phyloP scores from a whole-genome alignment of 2,797 vertebrate genomes.

The Pantherophis alleghaniensis region DNA sequence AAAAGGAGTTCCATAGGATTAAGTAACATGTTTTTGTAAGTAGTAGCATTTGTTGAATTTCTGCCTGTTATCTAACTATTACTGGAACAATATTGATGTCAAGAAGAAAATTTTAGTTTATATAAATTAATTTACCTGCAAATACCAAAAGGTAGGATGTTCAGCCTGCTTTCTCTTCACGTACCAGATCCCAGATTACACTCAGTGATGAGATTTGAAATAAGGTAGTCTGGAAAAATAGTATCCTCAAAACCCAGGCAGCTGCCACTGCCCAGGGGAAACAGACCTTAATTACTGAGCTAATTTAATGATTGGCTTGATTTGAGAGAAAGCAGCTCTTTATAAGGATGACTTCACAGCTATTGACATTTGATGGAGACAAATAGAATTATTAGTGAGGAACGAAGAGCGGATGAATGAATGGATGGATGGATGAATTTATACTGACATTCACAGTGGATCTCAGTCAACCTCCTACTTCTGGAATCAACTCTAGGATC shows the following conservation, averaged over 20 bases:
- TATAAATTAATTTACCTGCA: background rate
- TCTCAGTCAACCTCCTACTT: background rate
- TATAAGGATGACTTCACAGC: background rate
- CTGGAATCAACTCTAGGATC: background rate
- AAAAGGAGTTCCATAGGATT: background rate
- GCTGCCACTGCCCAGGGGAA: background rate
- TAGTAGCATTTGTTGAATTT: background rate
- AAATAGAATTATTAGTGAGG: background rate
- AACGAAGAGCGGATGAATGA: background rate
- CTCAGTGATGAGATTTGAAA: background rate
- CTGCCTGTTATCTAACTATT: background rate
- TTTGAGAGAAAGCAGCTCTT: background rate
- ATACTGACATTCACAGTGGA: background rate
- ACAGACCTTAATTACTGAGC: background rate
- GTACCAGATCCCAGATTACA: background rate
- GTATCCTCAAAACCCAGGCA: background rate
- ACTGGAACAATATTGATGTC: background rate
- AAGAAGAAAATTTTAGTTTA: background rate
- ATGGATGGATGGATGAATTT: background rate
- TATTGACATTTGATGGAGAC: background rate
- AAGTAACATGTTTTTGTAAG: background rate
- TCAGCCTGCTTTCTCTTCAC: background rate
- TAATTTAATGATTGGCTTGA: constrained; percentile 14
- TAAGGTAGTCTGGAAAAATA: background rate
- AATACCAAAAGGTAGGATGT: background rate